Base-by-base conservation (phyloP, 2,113 vertebrate species). In the Chauna torquata region DNA sequence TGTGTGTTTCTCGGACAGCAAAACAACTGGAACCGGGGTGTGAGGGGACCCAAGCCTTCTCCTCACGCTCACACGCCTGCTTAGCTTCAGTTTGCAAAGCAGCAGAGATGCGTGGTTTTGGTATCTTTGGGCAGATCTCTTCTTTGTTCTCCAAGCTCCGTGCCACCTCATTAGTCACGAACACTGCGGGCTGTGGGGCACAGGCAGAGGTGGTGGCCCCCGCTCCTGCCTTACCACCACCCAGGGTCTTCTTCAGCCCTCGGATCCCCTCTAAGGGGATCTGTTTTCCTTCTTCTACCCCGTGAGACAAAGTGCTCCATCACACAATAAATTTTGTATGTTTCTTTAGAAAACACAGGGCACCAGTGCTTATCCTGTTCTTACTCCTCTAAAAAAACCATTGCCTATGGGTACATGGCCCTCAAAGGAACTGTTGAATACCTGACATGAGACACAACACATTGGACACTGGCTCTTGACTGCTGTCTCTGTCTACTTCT, bases 281-380 rank as follows among this genome's bases (percentile, higher is more conserved):
- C 23, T 84, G 59, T 4, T 78, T 89, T 89, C 47, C 61, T 79
- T 89, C 47, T 86, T 55, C 32, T 50, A 17, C 50, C 17, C 45
- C 5, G 4, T 27, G 16, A 88, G 52, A 3, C 57, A 76, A 5
- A 0, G 0, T 8, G 18, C 16, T 25, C 1, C 0, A 25, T 83
- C 59, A 62, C 24, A 66, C 25, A 79, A 68, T 34, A 61, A 54
- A 86, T 38, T 58, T 38, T 71, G 72, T 32, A 34, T 2, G 32
- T 55, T 82, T 15, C 38, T 74, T 38, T 44, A 66, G 44, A 27
- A 92, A 90, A n/a, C 12, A 24, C 7, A 16, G 8, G 8, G 15
- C 27, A 45, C 40, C 40, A 6, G n/a, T 45, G 12, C 22, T 75
- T 17, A 30, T 34, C 57, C 30, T 6, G 20, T 5, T 58, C 57